Evolutionary conservation across 2,113 vertebrate genomes (phyloP), one percentile per base, ranked within the genome.

Genomic region (Isichthys henryi): DNA sequence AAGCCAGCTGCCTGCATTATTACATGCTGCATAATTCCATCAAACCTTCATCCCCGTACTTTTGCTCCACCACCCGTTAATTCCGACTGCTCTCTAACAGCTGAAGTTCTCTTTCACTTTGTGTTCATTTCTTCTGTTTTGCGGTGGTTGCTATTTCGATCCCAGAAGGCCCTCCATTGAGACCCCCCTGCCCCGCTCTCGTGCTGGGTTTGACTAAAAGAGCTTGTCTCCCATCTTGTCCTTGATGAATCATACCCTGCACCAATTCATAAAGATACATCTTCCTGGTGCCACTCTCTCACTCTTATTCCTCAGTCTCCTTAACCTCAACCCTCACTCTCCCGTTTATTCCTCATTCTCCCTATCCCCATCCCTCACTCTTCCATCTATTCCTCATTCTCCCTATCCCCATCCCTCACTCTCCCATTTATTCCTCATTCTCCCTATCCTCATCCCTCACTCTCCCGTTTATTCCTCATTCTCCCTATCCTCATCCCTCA

Each of bases 221-320:
- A 91, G 91, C 88, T 90, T 48, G 92, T 92, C 91, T 88, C 91
- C 92, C 91, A 93, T 88, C 90, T 92, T 91, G 90, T 91, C 90
- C 80, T 58, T 43, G 3, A 91, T 95, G 93, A 95, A 91, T 95
- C 93, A 94, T 91, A 91, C 90, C 62, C 89, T 91, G n/a, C 90
- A 91, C 77, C 88, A 58, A 56, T 48, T 49, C 85, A 53, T 13
- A 87, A 31, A 87, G 23, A 87, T 52, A 19, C 11, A 52, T 53
- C 48, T 48, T 21, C 2, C n/a, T 80, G 4, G 31, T 80, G 31
- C 74, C 43, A 66, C 87, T 27, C 45, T 48, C n/a, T 80, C 70
- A 31, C 27, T 77, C 39, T 35, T 21, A 48, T 70, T 70, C 35
- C 13, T 88, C 58, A 27, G 0, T 43, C 87, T 43, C 70, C 21